Evolutionary conservation across 2,797 vertebrate species (phyloP), one percentile per base, ranked within the genome.

Genomic region (Anguilla anguilla): DNA sequence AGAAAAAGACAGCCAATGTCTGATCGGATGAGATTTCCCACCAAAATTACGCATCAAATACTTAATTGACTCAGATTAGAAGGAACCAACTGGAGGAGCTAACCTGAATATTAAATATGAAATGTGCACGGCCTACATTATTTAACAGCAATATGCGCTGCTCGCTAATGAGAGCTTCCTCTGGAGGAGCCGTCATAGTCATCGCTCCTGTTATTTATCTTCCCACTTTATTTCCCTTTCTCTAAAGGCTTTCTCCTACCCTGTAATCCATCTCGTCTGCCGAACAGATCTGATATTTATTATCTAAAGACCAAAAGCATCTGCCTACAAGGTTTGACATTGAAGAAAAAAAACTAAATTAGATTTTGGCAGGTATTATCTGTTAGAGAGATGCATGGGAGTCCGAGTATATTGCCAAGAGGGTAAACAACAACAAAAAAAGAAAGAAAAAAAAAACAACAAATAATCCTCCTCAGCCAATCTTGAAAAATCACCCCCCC

Each of bases 281-380:
- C n/a, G 25, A 15, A 79, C 19, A 49, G 64, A 84, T 90, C 87
- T 86, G 87, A 94, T 91, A 91, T 94, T 91, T 93, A 92, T 93
- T 93, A 92, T 92, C 93, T 91, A 86, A 28, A 49, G 86, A 90
- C 85, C 88, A 81, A 90, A 91, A 89, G 87, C 84, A 92, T 92
- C 92, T 91, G 92, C 92, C 93, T 93, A 93, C 90, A 85, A 93
- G 92, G 88, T 93, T 92, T 89, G 90, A 92, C 87, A 88, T 83
- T 77, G 87, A 88, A 39, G 13, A 82, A 86, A 87, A 86, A 87
- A 85, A 28, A 88, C 69, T 89, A 93, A 94, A 95, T 94, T 93
- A 92, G 91, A 94, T 94, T 90, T 89, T 92, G 94, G 91, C 94
- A 95, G 94, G 94, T 94, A 91, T 94, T 94, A 95, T 95, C 94